Conservation (phyloP, 1,140 invertebrate species). For the silkworm (Bombyx mori) region ASM3026992v2 NC_085131.1:4015501-4016000, state of each 20-base stretch:
- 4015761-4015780: constrained; percentile 84
- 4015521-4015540: too few relatives aligned
- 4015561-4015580: too few relatives aligned
- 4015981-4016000: too few relatives aligned
- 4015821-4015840: constrained; percentile 92
- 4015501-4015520: too few relatives aligned
- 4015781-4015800: constrained; percentile 83
- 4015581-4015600: too few relatives aligned
- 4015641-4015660: constrained; percentile 93
- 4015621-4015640: constrained; percentile 95
- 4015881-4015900: too few relatives aligned
- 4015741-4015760: constrained; percentile 84
- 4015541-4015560: too few relatives aligned
- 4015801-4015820: constrained; percentile 80
- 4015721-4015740: constrained; percentile 69
- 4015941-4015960: too few relatives aligned
- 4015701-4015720: constrained; percentile 81
- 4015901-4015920: too few relatives aligned
- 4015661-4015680: constrained; percentile 95
- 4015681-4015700: constrained; percentile 89
- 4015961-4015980: too few relatives aligned
- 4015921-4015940: too few relatives aligned
- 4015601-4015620: neutral
- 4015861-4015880: constrained; percentile 72
- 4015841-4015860: constrained; percentile 95